Percentiles rank a stretch among this genome's conserved stretches.
phyloP scores from a whole-genome alignment of 1,140 invertebrate genomes.

The Drosophila busckii region DNA sequence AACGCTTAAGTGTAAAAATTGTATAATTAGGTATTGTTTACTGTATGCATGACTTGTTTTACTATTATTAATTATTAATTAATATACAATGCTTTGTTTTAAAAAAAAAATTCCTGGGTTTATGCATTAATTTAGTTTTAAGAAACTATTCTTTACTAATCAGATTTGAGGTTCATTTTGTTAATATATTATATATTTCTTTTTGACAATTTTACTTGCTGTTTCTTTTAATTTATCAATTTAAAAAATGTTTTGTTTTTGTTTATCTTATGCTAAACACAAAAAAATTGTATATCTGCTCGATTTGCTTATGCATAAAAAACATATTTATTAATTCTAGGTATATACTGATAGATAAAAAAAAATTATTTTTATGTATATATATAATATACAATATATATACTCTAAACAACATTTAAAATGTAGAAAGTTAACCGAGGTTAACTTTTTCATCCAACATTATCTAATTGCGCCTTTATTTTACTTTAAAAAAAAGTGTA shows the following conservation, averaged over 20 bases:
- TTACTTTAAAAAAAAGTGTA: conserved; percentile 23
- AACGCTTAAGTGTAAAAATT: conserved; percentile 10
- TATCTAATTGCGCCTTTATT: conserved; percentile 42
- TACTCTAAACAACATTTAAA: conserved; percentile 64
- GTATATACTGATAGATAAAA: conserved; percentile 53
- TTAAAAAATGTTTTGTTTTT: conserved; percentile 43
- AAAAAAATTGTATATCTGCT: conserved; percentile 62
- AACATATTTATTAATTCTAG: conserved; percentile 50
- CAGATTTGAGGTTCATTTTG: conserved; percentile 51
- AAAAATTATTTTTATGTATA: conserved; percentile 30
- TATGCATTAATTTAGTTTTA: conserved; percentile 33
- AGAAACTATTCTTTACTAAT: conserved; percentile 42
- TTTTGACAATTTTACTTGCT: conserved; percentile 29
- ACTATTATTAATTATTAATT: too few relatives aligned
- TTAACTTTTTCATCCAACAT: conserved; percentile 25
- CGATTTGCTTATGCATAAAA: conserved; percentile 52
- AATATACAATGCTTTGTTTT: conserved; percentile 31
- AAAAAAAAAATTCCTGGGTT: conserved; percentile 27
- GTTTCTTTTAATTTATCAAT: conserved; percentile 35
- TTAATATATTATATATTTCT: conserved; percentile 34
- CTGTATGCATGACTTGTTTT: too few relatives aligned
- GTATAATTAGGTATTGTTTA: conserved; percentile 1
- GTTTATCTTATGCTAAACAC: conserved; percentile 55
- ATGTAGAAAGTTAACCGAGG: conserved; percentile 60
- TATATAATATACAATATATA: conserved; percentile 27